phyloP scores from a whole-genome alignment of 23 tunicate genomes.

The Trididemnum nubilum region DNA sequence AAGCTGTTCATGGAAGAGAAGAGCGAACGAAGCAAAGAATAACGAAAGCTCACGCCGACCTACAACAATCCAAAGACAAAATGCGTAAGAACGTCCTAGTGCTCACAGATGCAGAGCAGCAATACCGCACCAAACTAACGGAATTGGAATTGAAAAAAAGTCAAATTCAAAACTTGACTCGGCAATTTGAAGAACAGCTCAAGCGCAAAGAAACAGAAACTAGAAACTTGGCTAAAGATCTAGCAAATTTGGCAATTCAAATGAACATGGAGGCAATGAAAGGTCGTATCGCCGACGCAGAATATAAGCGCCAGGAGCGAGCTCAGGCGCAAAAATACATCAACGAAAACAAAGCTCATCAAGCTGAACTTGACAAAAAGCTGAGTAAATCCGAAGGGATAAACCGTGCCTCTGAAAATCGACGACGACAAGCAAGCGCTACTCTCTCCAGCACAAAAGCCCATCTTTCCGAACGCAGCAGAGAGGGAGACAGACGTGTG shows the following conservation, averaged over 20 bases:
- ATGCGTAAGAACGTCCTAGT: slow-evolving; percentile 64
- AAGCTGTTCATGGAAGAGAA: slow-evolving; percentile 71
- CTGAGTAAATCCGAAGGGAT: slow-evolving; percentile 68
- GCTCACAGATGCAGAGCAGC: slow-evolving; percentile 74
- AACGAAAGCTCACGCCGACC: slow-evolving; percentile 74
- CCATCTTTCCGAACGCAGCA: slow-evolving; percentile 63
- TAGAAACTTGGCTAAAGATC: slow-evolving; percentile 50
- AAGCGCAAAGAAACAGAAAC: slow-evolving; percentile 72
- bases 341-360: slow-evolving; percentile 59
- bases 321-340: slow-evolving; percentile 68
- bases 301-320: slow-evolving; percentile 72
- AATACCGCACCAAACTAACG: slow-evolving; percentile 55
- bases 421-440: slow-evolving; percentile 83
- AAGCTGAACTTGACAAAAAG: slow-evolving; percentile 69
- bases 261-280: slow-evolving; percentile 85
- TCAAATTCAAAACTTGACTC: slow-evolving; percentile 64
- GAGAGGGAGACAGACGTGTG: slow-evolving; percentile 89
- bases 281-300: slow-evolving; percentile 60
- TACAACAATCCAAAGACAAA: slow-evolving; percentile 73
- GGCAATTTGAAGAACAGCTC: slow-evolving; percentile 68
- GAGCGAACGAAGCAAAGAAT: slow-evolving; percentile 69
- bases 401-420: slow-evolving; percentile 73
- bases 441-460: slow-evolving; percentile 53
- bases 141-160: slow-evolving; percentile 67
- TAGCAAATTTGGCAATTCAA: slow-evolving; percentile 66